Base-by-base conservation (phyloP, 1,140 invertebrate genomes). In the Brachionus rotundiformis region DNA sequence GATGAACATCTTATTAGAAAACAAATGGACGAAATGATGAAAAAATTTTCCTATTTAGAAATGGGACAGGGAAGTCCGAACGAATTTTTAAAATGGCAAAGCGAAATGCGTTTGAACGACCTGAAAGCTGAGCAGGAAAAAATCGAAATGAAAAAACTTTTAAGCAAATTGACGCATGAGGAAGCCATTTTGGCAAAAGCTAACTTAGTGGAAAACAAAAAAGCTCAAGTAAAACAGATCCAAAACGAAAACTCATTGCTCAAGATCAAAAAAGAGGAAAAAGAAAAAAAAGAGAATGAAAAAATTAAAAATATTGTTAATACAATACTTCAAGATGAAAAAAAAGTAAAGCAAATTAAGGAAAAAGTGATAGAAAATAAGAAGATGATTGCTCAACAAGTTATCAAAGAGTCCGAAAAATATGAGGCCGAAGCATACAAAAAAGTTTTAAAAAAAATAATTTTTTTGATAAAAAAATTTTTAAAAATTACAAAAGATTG, bases 141-240 rank as follows among this genome's bases (percentile, higher is more conserved):
- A 8, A 84, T 87, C 39, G 87, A 88, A 82, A 76, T 85, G 7
- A 83, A 86, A 31, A 68, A 86, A 23, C 83, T 88, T 11, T 84
- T 84, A 73, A 87, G 87, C 13, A 87, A 88, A 83, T 83, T 88
- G 44, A 88, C 87, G 80, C 85, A 88, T 79, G 87, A 88, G 82
- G 87, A 88, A 54, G 87, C 87, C n/a, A 87, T 88, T 39, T 63
- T 88, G 68, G 87, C 87, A 8, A 82, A 85, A 81, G 85, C 87
- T 39, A 85, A 86, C 49, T 73, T 87, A 2, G 84, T 85, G 2
- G 75, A 84, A 54, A 85, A 86, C 33, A 88, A 88, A 79, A 85
- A 85, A 80, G 76, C 83, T 49, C 86, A 84, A 79, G 87, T 87
- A 10, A 83, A 84, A 27, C 84, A 84, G 61, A 86, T 88, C 82